Percentiles rank a stretch among this genome's conserved stretches.
Conservation (phyloP, 2,888 invertebrate genomes). For the Tineola bisselliella region DNA sequence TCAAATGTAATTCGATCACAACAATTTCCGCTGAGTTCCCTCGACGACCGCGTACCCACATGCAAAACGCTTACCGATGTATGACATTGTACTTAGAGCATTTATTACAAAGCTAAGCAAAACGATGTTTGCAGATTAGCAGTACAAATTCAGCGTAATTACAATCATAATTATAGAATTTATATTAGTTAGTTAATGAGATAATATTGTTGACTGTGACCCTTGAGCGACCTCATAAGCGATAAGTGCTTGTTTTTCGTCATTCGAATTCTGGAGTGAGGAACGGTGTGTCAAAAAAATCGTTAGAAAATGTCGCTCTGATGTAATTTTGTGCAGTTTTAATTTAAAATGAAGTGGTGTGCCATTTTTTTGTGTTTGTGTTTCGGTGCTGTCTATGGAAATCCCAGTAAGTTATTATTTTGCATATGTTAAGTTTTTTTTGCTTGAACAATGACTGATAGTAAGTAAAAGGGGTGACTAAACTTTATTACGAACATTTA, state of each 20-base stretch:
- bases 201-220: constrained; percentile 55
- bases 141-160: constrained; percentile 34
- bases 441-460: too few relatives aligned
- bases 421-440: too few relatives aligned
- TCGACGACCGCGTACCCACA: constrained; percentile 18
- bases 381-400: constrained; percentile 37
- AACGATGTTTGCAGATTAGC: constrained; percentile 21
- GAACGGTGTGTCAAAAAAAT: background rate
- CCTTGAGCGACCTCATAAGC: constrained; percentile 39
- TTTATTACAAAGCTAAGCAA: background rate
- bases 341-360: constrained; percentile 43
- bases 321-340: constrained; percentile 19
- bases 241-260: constrained; percentile 29
- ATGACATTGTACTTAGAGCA: too few relatives aligned
- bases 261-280: constrained; percentile 42
- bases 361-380: constrained; percentile 51
- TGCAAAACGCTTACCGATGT: background rate
- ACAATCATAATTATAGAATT: background rate
- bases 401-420: constrained; percentile 39
- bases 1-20: constrained; percentile 29
- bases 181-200: constrained; percentile 38
- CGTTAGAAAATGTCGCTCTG: constrained; percentile 2
- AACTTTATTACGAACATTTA: background rate
- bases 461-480: background rate
- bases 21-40: constrained; percentile 34